Base-by-base conservation (phyloP, 2,797 vertebrate species). In the Dipus sagitta region DNA sequence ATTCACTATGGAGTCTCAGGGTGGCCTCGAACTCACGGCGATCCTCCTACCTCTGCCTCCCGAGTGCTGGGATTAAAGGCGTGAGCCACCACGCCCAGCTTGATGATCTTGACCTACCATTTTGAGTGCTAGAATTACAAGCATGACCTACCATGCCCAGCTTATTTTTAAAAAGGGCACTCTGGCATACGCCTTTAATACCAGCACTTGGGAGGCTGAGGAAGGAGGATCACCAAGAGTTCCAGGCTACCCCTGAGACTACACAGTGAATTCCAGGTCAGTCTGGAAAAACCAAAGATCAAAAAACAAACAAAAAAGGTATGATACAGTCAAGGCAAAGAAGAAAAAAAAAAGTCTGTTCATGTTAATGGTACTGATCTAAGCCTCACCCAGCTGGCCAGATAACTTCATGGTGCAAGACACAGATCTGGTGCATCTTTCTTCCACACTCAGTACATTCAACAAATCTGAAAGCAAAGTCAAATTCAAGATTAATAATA, bases 351-450 rank as follows among this genome's bases (percentile, higher is more conserved):
- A 11, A 58, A 58, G 12, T 58, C 13, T 58, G 42, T 47, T 80
- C 62, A 70, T 30, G 75, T 32, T 47, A 15, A 75, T 2, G n/a
- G 47, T 4, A 86, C 2, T 75, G 26, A 28, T 24, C 9, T 70
- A 42, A 83, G 75, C 12, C 99, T 99, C 92, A 99, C 99, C 99
- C 99, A 77, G 98, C 98, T 10, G 99, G 99, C 99, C 99, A 99
- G 97, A 99, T 99, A 84, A 99, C 99, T 86, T 99, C 99, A 94
- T 99, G 98, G 98, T 99, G 99, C 97, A 99, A 99, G 94, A 99
- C 99, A 96, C 99, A 99, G 97, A 99, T 99, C 98, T 99, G 99
- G 97, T 99, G 99, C 99, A 99, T 99, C 98, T 99, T 99, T 97
- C 99, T 99, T 97, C 99, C 99, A 93, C 99, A 99, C 95, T 99